Evolutionary conservation across 2,113 vertebrate species (phyloP), one percentile per base, ranked within the genome.

Genomic region (Gymnarchus niloticus): DNA sequence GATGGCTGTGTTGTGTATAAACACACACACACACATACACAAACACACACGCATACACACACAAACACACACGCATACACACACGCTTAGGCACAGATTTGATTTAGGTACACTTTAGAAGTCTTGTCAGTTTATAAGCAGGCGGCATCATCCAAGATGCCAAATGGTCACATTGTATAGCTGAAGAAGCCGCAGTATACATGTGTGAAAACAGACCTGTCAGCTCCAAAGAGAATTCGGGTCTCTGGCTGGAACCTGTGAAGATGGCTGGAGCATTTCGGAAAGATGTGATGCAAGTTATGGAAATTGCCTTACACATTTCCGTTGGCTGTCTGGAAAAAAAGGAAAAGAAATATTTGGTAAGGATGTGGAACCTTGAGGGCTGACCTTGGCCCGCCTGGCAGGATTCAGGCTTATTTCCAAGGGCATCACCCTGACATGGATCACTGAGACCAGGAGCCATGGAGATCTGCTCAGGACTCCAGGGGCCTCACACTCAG

Each of bases 31-130:
- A 59, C 56, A 59, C 56, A 59, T 19, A 59, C 56, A 59, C 56
- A 59, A 10, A 59, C 57, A 44, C 69, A 76, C 44, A 37, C 76
- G 6, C 76, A 78, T 41, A 78, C 49, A 81, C 78, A 54, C 25
- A 51, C 49, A 81, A n/a, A 81, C 78, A 81, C 78, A 81, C 48
- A 81, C n/a, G 3, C 48, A 81, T 46, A 81, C n/a, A 52, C 46
- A 25, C 78, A 81, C 23, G n/a, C 44, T 8, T 41, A n/a, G 6
- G 23, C 7, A 61, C 57, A 9, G 6, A 4, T n/a, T 61, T 3
- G 57, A 61, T 6, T 14, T 54, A 14, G 6, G 14, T 7, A 54
- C 52, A 54, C 52, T 54, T 54, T 14, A n/a, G n/a, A n/a, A n/a
- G n/a, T n/a, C n/a, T n/a, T n/a, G n/a, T n/a, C 52, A 54, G 52